Base-by-base conservation (phyloP, 1,140 invertebrate species). In the Sitodiplosis mosellana region DNA sequence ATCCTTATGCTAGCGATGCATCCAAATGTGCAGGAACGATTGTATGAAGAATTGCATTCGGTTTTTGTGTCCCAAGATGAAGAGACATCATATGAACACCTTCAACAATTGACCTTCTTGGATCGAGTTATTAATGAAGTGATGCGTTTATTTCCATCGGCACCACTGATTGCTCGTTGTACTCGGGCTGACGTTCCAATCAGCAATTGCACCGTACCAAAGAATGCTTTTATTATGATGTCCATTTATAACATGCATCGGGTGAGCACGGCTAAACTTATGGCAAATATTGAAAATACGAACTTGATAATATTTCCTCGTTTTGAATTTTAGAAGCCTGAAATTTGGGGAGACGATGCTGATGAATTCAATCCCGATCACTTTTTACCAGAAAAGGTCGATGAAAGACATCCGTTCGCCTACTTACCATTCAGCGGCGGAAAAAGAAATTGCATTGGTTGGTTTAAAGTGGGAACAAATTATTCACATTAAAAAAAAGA, bases 341-440 rank as follows among this genome's bases (percentile, higher is more conserved):
- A 45, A 17, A 38, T 49, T 20, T 55, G 54, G 54, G 52, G 69
- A 51, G 64, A 70, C n/a, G 61, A 78, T 44, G 75, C 77, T 2
- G 65, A 74, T 20, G 52, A 54, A n/a, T 79, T 75, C 55, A 62
- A 77, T 57, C 76, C 76, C 0, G 71, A 77, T 41, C 57, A 73
- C 49, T 79, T 78, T 56, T 51, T 67, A 12, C 65, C 68, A 12
- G 56, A 59, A 46, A 60, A 63, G 44, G 48, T 56, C 6, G 49
- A 48, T 14, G 48, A 64, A 48, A 53, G 63, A 50, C 53, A 68
- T 50, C 58, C 63, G 1, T 67, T 56, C 53, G 62, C 58, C 1
- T 76, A 68, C 52, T 53, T 75, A 22, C 72, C 73, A 11, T 76
- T 76, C n/a, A n/a, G n/a, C n/a, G 27, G 27, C 10, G 27, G 27